Evolutionary conservation across 2,797 vertebrate genomes (phyloP).

Genomic region (Catostomus latipinnis): DNA sequence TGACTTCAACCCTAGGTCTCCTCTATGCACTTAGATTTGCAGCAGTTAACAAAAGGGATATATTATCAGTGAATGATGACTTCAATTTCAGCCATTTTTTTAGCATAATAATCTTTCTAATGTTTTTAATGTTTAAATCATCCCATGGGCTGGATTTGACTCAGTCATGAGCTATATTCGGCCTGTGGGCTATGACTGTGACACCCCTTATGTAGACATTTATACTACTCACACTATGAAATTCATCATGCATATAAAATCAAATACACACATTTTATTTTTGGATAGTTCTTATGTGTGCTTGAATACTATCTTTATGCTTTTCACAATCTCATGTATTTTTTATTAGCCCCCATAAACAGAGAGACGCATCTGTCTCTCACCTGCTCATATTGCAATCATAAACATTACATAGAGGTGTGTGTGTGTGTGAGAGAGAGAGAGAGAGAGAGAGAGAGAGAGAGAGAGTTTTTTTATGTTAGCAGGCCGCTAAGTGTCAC

Average conservation of each 20-base stretch:
- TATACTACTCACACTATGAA: neutral
- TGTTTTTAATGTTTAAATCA: no score
- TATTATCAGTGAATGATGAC: no score
- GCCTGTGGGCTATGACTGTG: no score
- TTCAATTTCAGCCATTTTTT: no score
- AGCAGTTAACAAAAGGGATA: no score
- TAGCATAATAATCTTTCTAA: no score
- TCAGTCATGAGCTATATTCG: no score
- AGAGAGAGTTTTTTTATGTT: slow-evolving; percentile 45
- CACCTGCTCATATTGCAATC: slow-evolving; percentile 47
- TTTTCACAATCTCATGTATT: slow-evolving; percentile 34
- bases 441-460: slow-evolving; percentile 19
- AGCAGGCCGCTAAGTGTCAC: slow-evolving; percentile 62
- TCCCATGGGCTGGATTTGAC: no score
- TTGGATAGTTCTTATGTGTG: slow-evolving; percentile 9
- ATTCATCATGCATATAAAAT: slow-evolving; percentile 3
- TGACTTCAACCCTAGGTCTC: no score
- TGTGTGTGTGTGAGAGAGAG: slow-evolving; percentile 22
- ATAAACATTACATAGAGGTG: slow-evolving; percentile 35
- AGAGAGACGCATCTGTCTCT: slow-evolving; percentile 36
- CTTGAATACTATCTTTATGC: slow-evolving; percentile 18
- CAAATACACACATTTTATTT: neutral
- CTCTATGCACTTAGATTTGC: no score
- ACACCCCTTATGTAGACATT: neutral
- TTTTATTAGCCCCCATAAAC: slow-evolving; percentile 46